These are phyloP conservation scores for Hylaeus anthracinus DNA, from an alignment of 1,140 invertebrate species.

Conservation along the genomic window DNA sequence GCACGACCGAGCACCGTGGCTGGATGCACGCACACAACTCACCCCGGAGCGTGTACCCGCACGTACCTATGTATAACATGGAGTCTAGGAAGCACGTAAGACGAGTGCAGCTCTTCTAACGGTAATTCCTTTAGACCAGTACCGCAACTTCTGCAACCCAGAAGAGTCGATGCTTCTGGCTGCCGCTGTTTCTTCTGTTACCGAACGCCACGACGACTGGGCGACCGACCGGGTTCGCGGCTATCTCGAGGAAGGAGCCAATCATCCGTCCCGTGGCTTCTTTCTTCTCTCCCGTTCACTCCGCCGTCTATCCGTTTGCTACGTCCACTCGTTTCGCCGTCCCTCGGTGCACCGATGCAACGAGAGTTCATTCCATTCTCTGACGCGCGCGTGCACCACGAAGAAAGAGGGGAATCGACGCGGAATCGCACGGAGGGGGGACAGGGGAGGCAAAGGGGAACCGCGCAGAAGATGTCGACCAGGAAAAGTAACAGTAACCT, in stretches of 20 bases:
- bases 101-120: constrained; percentile 77
- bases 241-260: constrained; percentile 54
- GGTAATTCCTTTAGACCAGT: constrained; percentile 79
- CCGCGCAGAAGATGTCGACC: constrained; percentile 40
- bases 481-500: constrained; percentile 67
- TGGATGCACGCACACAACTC: constrained; percentile 23
- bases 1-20: neutral
- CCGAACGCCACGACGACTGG: constrained; percentile 37
- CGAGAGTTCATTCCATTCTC: neutral
- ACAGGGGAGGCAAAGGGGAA: neutral
- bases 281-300: constrained; percentile 11
- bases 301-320: neutral
- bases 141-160: constrained; percentile 73
- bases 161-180: constrained; percentile 59
- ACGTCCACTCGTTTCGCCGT: neutral
- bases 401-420: neutral
- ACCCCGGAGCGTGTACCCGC: neutral
- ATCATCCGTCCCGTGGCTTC: constrained; percentile 37
- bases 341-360: neutral
- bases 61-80: constrained; percentile 52
- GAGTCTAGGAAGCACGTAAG: constrained; percentile 74
- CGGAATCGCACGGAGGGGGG: no score
- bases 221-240: constrained; percentile 36
- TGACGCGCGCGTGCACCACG: neutral
- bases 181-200: constrained; percentile 53